These are phyloP conservation scores for Perodicticus potto DNA, from an alignment of 2,797 vertebrate genomes.

Conservation along the genomic window DNA sequence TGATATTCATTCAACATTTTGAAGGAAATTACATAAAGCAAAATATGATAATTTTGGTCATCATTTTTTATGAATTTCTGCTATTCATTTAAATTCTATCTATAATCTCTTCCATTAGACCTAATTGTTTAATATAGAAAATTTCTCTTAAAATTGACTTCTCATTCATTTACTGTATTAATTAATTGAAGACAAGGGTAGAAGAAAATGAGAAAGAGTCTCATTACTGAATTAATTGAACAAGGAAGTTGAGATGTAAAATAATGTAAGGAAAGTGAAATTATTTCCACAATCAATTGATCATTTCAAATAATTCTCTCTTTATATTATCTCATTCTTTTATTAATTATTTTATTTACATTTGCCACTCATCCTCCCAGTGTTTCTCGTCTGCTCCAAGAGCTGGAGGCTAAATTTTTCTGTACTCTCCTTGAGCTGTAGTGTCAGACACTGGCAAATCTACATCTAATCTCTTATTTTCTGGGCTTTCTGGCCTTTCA, in stretches of 20 bases:
- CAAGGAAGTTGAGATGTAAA: conserved; percentile 63
- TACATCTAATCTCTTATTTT: background rate
- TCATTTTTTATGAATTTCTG: conserved; percentile 40
- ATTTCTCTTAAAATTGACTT: conserved; percentile 69
- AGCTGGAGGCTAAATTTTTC: background rate
- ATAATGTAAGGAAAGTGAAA: conserved; percentile 62
- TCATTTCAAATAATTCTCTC: background rate
- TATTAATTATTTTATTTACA: conserved; percentile 54
- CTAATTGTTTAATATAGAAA: conserved; percentile 66
- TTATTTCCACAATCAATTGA: conserved; percentile 63
- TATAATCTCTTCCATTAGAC: conserved; percentile 46
- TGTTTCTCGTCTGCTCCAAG: background rate
- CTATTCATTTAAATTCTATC: conserved; percentile 61
- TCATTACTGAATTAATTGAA: conserved; percentile 78
- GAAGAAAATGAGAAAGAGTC: conserved; percentile 60
- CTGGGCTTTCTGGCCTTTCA: background rate
- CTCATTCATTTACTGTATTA: conserved; percentile 68
- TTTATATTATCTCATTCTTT: background rate
- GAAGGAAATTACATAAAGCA: conserved; percentile 10
- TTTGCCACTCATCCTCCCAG: background rate
- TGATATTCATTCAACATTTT: background rate
- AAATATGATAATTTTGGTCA: background rate
- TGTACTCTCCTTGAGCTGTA: background rate
- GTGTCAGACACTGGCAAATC: background rate
- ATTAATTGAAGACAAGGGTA: conserved; percentile 73